Conservation (phyloP, 2,888 invertebrate genomes). For the Scaptomyza cyrtandrae region DNA sequence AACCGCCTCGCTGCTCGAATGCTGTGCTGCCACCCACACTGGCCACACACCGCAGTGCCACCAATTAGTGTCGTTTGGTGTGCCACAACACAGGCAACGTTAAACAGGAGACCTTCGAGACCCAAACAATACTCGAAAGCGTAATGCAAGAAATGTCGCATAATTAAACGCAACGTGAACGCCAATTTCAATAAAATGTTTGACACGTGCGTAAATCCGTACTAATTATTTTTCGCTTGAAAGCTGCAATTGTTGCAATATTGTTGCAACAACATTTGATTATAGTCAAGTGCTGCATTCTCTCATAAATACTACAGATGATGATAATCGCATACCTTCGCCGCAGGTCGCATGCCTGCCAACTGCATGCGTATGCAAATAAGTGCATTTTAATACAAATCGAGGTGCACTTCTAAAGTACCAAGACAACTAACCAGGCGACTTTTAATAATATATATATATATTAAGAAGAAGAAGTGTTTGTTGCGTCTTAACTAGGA, state of each 20-base stretch:
- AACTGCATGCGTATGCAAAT: background rate
- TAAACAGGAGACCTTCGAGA: conserved; percentile 22
- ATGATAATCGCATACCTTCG: background rate
- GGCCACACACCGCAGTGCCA: conserved; percentile 21
- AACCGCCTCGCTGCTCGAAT: background rate
- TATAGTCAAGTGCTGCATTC: conserved; percentile 24
- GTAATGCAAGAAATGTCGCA: conserved; percentile 29
- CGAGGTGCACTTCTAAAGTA: background rate
- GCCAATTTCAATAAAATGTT: conserved; percentile 69
- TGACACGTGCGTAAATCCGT: conserved; percentile 50
- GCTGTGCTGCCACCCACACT: background rate
- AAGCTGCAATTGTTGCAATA: conserved; percentile 14
- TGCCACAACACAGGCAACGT: conserved; percentile 19
- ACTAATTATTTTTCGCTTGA: conserved; percentile 51
- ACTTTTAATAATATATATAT: background rate
- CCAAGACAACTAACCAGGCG: background rate
- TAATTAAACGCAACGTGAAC: conserved; percentile 33
- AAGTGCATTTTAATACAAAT: background rate
- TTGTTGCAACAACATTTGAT: conserved; percentile 38
- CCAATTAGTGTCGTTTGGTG: conserved; percentile 54
- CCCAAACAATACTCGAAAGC: conserved; percentile 10
- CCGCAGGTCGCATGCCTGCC: background rate
- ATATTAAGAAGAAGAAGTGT: no score
- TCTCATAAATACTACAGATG: background rate
- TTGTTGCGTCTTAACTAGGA: no score